Base-by-base conservation (phyloP, 2,113 vertebrate species). In the Ivindomyrus marchei region DNA sequence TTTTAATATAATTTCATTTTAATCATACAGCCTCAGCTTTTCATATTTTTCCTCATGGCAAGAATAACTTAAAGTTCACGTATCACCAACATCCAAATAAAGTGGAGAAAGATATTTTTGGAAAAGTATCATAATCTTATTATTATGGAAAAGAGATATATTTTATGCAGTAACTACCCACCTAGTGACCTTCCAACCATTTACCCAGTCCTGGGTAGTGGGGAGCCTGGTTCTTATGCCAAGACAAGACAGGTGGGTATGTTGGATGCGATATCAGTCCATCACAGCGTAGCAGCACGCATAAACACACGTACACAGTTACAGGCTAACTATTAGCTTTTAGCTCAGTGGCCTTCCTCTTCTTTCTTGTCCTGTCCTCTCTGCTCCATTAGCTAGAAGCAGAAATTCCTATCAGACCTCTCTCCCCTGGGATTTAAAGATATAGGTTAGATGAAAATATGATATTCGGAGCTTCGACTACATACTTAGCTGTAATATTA, bases 1-100 rank as follows among this genome's bases (percentile, higher is more conserved):
- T 66, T 31, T 87, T 52, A 17, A 62, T 53, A 15, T 87, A 87
- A 88, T 66, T 46, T 88, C 47, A 53, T 85, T n/a, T 52, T 90
- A 92, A 89, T 90, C 92, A 93, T 4, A 77, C 91, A 89, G 92
- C 91, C 91, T 90, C 90, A 85, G 17, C 92, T 88, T 74, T 52
- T 90, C 93, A 91, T 92, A 93, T 92, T 52, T n/a, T 50, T 36
- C 39, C 36, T 47, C 21, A 86, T 89, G 85, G 19, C 85, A 7
- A 31, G 31, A 31, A 87, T n/a, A n/a, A 24, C 83, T 21, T n/a
- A n/a, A 24, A 47, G 42, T 24, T 47, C 42, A 10, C 0, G 15
- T 45, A 24, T 39, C 13, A 45, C 77, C 42, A 0, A 83, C 39
- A 9, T 83, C 39, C 36, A 83, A 42, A 17, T 13, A 13, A 19